These are phyloP conservation scores for Anthopleura xanthogrammica DNA, from an alignment of 92 coral and sea anemone species.

Conservation along the genomic window DNA sequence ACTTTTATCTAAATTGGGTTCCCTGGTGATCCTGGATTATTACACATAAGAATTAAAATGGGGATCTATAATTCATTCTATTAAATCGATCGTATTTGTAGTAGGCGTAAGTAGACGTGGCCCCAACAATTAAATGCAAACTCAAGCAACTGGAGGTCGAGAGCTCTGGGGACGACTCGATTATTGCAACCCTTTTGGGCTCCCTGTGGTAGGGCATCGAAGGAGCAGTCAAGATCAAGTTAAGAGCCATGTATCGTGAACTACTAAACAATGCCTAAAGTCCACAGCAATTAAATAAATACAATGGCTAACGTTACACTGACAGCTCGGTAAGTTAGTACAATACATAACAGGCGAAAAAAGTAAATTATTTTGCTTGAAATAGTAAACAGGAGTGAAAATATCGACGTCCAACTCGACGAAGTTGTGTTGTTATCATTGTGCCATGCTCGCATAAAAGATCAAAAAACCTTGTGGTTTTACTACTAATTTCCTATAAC, in stretches of 20 bases:
- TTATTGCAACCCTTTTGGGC: not conserved
- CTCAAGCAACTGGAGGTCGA: too few species aligned
- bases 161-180: not conserved
- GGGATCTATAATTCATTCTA: too few species aligned
- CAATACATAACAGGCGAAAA: not conserved
- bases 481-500: too few species aligned
- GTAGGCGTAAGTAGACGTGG: too few species aligned
- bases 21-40: too few species aligned
- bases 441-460: too few species aligned
- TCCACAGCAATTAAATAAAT: not conserved
- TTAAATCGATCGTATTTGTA: too few species aligned
- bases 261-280: not conserved
- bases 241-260: not conserved
- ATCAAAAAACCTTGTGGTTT: too few species aligned
- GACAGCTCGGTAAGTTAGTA: slow-evolving; percentile 47
- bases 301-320: slow-evolving; percentile 53
- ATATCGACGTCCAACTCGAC: not conserved
- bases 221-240: not conserved
- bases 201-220: not conserved
- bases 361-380: not conserved
- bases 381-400: not conserved
- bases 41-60: too few species aligned
- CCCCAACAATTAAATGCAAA: too few species aligned
- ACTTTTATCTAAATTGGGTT: too few species aligned
- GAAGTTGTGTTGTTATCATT: not conserved